Conservation (phyloP, 1,140 invertebrate genomes). For the Rhynchophorus ferrugineus region DNA sequence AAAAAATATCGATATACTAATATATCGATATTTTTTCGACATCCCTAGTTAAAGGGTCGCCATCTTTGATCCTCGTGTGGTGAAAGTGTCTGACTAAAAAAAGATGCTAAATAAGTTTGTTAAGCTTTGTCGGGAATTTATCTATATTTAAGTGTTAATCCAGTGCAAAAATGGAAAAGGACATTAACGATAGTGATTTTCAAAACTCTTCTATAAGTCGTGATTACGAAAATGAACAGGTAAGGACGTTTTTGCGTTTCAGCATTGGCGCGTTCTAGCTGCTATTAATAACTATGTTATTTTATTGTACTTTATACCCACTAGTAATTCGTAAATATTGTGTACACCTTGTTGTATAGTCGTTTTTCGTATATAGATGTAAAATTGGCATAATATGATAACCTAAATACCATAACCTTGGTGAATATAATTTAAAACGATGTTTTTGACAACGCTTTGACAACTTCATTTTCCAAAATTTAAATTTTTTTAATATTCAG, state of each 20-base stretch:
- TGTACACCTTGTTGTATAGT: background rate
- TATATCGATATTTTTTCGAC: too few species aligned
- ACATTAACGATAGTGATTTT: constrained; percentile 24
- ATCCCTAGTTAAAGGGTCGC: constrained; percentile 7
- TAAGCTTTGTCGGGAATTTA: constrained; percentile 16
- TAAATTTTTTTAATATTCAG: background rate
- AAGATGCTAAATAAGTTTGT: constrained; percentile 25
- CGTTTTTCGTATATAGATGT: background rate
- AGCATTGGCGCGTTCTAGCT: constrained; percentile 33
- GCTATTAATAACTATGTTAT: constrained; percentile 27
- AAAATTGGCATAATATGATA: background rate
- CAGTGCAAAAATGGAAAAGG: constrained; percentile 30
- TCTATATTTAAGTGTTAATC: constrained; percentile 20
- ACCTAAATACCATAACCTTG: constrained; percentile 15
- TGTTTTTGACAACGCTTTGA: constrained; percentile 1
- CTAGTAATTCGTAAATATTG: background rate
- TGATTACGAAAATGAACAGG: constrained; percentile 28
- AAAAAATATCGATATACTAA: too few species aligned
- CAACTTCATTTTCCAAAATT: background rate
- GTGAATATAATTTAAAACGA: constrained; percentile 5
- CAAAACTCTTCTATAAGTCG: constrained; percentile 17
- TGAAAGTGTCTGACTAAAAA: constrained; percentile 32
- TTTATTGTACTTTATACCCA: constrained; percentile 16
- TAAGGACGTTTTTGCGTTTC: constrained; percentile 26
- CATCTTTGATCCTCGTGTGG: constrained; percentile 33